These are phyloP conservation scores for Erinaceus europaeus DNA, from an alignment of 2,113 vertebrate species.

Conservation along the genomic window DNA sequence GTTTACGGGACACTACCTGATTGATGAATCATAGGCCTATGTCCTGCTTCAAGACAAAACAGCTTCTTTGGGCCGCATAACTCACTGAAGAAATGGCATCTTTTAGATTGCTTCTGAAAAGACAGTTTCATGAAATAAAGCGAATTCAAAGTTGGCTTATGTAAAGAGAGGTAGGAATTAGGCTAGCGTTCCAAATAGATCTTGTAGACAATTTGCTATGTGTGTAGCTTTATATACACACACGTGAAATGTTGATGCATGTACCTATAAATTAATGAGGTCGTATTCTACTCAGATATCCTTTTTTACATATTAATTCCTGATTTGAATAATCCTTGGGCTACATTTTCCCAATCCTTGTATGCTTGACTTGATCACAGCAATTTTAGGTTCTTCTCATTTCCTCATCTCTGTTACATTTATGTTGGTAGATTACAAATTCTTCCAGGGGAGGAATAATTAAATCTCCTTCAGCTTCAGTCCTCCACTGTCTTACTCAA, in stretches of 20 bases:
- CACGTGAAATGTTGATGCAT: too few relatives aligned
- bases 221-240: too few relatives aligned
- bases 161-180: background rate
- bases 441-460: background rate
- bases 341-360: background rate
- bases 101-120: conserved; percentile 26
- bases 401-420: background rate
- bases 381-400: background rate
- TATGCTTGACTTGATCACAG: background rate
- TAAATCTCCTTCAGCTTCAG: background rate
- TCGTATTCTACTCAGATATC: background rate
- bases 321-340: background rate
- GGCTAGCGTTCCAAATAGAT: too few relatives aligned
- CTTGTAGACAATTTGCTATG: too few relatives aligned
- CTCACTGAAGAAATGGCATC: background rate
- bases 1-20: background rate
- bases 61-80: background rate
- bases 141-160: background rate
- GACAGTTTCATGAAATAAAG: too few relatives aligned
- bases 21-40: background rate
- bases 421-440: conserved; percentile 8
- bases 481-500: background rate
- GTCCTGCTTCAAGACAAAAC: conserved; percentile 16
- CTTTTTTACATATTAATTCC: background rate
- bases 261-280: too few relatives aligned